A percentile compares a stretch with the other conserved stretches of the same genome.
Evolutionary conservation across 2,888 invertebrate species (phyloP).

Genomic region (Mimachlamys varia): DNA sequence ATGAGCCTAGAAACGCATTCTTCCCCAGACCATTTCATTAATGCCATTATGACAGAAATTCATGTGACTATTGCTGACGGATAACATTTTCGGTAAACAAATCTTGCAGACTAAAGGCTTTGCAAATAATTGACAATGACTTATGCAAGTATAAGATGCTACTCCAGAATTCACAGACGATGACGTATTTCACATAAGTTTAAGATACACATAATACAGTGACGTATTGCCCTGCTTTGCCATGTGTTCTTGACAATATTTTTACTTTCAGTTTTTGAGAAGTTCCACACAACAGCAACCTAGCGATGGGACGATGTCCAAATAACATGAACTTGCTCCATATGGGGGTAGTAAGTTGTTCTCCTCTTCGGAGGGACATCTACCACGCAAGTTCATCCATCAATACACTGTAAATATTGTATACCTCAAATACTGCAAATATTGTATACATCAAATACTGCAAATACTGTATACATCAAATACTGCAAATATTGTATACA

Average conservation of each 20-base stretch:
- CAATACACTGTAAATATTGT: not conserved
- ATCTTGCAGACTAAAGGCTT: no score
- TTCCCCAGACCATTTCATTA: no score
- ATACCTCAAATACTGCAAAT: not conserved
- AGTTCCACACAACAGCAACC: not conserved
- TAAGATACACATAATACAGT: not conserved
- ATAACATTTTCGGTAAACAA: no score
- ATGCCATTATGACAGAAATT: no score
- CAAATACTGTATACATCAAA: not conserved
- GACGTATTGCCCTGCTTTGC: not conserved
- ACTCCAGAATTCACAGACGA: not conserved
- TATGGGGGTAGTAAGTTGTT: not conserved
- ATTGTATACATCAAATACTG: not conserved
- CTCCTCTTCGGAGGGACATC: constrained; percentile 6
- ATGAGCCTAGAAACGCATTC: no score
- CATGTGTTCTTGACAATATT: constrained; percentile 21
- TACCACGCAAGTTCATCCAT: constrained; percentile 27
- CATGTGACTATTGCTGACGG: no score
- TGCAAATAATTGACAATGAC: not conserved
- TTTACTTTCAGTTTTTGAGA: constrained; percentile 36
- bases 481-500: not conserved
- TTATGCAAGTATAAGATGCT: not conserved
- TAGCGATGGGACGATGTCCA: not conserved
- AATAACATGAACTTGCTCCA: not conserved
- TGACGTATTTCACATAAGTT: not conserved